These are phyloP conservation scores for Pseudorectes ferrugineus DNA, from an alignment of 2,113 vertebrate genomes.

Conservation along the genomic window DNA sequence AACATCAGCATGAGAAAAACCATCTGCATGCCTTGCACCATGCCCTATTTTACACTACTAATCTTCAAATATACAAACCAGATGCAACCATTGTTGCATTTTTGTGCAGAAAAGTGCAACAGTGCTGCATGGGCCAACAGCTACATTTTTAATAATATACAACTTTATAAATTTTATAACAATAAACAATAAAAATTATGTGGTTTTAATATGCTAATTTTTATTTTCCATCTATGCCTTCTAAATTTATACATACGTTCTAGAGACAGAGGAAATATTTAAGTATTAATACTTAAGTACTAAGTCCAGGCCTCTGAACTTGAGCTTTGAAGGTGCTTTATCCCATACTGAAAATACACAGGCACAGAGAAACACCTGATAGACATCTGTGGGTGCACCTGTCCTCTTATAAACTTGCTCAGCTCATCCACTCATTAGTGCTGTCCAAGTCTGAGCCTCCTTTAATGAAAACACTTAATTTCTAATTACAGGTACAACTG, in stretches of 20 bases:
- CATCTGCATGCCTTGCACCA: accelerated
- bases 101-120: neutral
- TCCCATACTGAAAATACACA: neutral
- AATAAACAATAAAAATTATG: neutral
- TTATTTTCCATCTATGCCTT: neutral
- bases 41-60: neutral
- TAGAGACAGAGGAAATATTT: neutral
- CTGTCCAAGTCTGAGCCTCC: neutral
- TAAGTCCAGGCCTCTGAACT: neutral
- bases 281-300: neutral
- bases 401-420: neutral
- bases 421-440: neutral
- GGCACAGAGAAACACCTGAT: neutral
- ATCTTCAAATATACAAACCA: neutral
- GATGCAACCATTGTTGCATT: neutral
- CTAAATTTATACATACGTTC: neutral
- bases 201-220: neutral
- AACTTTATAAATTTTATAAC: neutral
- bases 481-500: neutral
- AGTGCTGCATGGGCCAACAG: neutral
- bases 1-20: neutral
- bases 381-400: neutral
- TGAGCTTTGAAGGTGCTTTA: neutral
- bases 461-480: neutral
- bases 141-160: neutral